A percentile compares a stretch with the other conserved stretches of the same genome.
These are phyloP conservation scores for Liodrosophila aerea DNA, from an alignment of 2,888 invertebrate genomes.

Conservation along the genomic window DNA sequence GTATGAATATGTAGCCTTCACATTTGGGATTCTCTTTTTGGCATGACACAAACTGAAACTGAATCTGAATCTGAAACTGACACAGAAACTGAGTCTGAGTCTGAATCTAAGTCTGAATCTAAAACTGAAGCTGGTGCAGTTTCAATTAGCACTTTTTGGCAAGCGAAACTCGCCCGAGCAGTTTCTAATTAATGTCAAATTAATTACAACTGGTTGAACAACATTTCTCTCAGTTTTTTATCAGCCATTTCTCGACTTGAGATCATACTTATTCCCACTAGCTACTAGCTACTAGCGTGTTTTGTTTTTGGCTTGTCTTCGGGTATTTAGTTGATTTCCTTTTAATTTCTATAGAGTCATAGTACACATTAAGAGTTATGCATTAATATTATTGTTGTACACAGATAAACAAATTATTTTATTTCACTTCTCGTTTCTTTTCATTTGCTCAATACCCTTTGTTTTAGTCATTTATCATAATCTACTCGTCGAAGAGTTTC, in stretches of 20 bases:
- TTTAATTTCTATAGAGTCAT: slow-evolving; percentile 50
- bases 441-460: slow-evolving; percentile 20
- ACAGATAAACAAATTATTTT: slow-evolving; percentile 72
- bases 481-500: slow-evolving; percentile 50
- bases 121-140: not conserved
- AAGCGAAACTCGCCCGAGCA: not conserved
- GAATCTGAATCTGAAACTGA: slow-evolving; percentile 2
- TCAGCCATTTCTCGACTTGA: no score
- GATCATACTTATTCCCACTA: not conserved
- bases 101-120: not conserved
- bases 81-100: not conserved
- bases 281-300: slow-evolving; percentile 9
- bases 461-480: slow-evolving; percentile 30
- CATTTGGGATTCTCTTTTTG: slow-evolving; percentile 10
- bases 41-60: slow-evolving; percentile 3
- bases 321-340: slow-evolving; percentile 10
- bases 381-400: slow-evolving; percentile 73
- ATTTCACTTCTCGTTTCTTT: slow-evolving; percentile 58
- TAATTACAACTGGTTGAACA: slow-evolving; percentile 9
- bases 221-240: slow-evolving; percentile 5
- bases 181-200: slow-evolving; percentile 4
- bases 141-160: slow-evolving; percentile 9
- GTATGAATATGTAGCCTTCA: slow-evolving; percentile 21
- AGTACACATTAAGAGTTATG: slow-evolving; percentile 72
- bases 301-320: slow-evolving; percentile 12